phyloP scores from a whole-genome alignment of 2,797 vertebrate genomes.

The Xiphorhynchus erythropygius region DNA sequence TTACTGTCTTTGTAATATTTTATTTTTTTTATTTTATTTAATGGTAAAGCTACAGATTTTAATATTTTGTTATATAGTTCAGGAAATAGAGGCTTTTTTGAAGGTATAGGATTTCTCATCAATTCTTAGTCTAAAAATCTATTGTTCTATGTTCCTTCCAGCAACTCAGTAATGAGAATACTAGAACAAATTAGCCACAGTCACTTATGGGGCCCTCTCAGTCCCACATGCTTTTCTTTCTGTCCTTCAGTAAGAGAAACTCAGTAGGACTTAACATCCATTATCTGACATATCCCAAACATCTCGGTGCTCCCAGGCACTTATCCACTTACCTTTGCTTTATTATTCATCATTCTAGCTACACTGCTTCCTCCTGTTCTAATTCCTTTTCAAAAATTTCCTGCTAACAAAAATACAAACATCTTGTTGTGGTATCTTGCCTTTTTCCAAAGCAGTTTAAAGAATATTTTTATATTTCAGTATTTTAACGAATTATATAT shows the following conservation, averaged over 20 bases:
- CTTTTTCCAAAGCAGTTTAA: neutral
- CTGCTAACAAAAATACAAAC: neutral
- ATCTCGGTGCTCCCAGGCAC: neutral
- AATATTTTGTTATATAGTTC: neutral
- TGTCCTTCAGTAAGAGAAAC: neutral
- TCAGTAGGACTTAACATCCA: neutral
- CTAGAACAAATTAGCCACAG: neutral
- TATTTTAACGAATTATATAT: neutral
- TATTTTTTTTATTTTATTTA: neutral
- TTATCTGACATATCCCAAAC: neutral
- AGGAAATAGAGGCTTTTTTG: neutral
- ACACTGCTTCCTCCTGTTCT: neutral
- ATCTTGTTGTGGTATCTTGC: neutral
- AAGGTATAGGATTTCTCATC: neutral
- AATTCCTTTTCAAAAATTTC: neutral
- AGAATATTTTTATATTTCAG: neutral
- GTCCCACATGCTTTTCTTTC: neutral
- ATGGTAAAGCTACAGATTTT: neutral
- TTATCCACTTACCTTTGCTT: neutral
- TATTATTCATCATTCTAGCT: neutral
- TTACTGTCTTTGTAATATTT: neutral
- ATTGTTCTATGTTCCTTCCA: neutral
- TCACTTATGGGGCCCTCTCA: neutral
- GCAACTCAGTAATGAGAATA: rapidly evolving
- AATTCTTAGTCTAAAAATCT: neutral